Evolutionary conservation across 2,113 vertebrate species (phyloP), one percentile per base, ranked within the genome.

Genomic region (Sebastes schlegelii): DNA sequence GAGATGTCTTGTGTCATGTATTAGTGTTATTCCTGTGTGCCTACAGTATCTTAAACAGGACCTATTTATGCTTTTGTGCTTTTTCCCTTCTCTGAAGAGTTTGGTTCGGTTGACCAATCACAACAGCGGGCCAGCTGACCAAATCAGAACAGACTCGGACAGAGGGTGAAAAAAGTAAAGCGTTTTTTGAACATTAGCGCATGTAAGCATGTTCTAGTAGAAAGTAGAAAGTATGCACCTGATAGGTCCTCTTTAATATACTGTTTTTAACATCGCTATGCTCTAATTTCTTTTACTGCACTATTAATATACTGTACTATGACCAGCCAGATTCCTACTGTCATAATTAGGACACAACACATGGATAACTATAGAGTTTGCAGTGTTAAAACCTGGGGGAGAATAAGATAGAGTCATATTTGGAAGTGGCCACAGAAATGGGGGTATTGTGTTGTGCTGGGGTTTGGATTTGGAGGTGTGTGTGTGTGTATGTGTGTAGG

Each of bases 381-480:
- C n/a, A 46, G 21, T 43, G 12, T 43, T 70, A 21, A 57, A 72
- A 46, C 45, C 49, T 52, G 13, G 3, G 60, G 16, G 49, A 63
- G 52, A 77, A 74, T 65, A 83, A 34, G 34, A 65, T 34, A n/a
- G 14, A n/a, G 74, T 23, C 61, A 86, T 81, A 80, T 83, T 77
- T 75, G 77, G 57, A 83, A 63, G 49, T 88, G 57, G 63, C 46
- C 66, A 26, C 11, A 58, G 60, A 79, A 86, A 89, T 54, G 13
- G 74, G 64, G 54, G 26, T 43, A 61, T 79, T 58, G 58, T 84
- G 77, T 77, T 4, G n/a, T 7, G 61, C 34, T 65, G 66, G 49
- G 74, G 78, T 65, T 87, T 67, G 75, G 62, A 78, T 85, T 72
- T 79, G 48, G 79, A 74, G 74, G 62, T 74, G 71, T 46, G 51